phyloP scores from a whole-genome alignment of 2,797 vertebrate species.

The Spatula clypeata region DNA sequence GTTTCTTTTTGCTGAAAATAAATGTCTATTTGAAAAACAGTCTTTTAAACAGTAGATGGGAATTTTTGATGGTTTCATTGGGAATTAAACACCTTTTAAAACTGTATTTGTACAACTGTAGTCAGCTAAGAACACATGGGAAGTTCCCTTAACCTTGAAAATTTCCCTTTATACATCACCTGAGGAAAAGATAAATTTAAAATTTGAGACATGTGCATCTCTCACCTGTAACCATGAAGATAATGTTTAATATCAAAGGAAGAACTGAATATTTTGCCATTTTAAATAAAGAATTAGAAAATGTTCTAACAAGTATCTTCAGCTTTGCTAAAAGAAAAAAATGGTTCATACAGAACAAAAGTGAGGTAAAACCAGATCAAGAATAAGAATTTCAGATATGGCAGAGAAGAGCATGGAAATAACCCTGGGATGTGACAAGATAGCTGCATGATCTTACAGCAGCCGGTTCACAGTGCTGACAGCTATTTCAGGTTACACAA shows the following conservation, averaged over 20 bases:
- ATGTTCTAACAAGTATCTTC: slow-evolving; percentile 32
- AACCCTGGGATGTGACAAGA: neutral
- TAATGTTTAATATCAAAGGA: slow-evolving; percentile 52
- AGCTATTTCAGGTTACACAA: slow-evolving; percentile 9
- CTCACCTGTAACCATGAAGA: slow-evolving; percentile 54
- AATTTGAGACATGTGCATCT: slow-evolving; percentile 21
- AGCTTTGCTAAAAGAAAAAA: slow-evolving; percentile 41
- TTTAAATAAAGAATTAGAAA: slow-evolving; percentile 67
- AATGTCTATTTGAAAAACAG: neutral
- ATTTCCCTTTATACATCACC: slow-evolving; percentile 52
- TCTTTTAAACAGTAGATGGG: neutral
- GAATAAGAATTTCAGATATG: slow-evolving; percentile 16
- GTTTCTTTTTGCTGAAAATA: neutral
- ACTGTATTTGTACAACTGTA: slow-evolving; percentile 33
- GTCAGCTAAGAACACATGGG: slow-evolving; percentile 45
- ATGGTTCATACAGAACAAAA: neutral
- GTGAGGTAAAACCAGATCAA: slow-evolving; percentile 19
- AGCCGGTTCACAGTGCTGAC: neutral
- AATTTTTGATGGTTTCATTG: slow-evolving; percentile 34
- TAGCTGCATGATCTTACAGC: neutral
- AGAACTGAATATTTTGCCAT: slow-evolving; percentile 42
- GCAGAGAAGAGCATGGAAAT: neutral
- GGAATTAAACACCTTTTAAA: slow-evolving; percentile 34
- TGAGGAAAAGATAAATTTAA: slow-evolving; percentile 69
- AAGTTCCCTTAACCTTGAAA: slow-evolving; percentile 57